These are phyloP conservation scores for Sciaenops ocellatus DNA, from an alignment of 2,797 vertebrate species.

Conservation along the genomic window DNA sequence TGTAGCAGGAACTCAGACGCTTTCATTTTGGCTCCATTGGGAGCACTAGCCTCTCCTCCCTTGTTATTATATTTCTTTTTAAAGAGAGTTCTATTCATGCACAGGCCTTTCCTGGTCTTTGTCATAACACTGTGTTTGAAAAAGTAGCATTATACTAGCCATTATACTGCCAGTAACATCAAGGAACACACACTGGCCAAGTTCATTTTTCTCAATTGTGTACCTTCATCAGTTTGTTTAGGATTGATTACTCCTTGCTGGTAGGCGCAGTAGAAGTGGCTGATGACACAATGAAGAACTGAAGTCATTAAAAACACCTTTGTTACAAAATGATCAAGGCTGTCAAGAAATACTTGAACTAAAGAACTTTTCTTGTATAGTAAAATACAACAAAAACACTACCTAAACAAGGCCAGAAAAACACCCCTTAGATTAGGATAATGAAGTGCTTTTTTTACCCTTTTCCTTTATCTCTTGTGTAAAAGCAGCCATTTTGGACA, in stretches of 20 bases:
- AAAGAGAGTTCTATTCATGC: constrained; percentile 49
- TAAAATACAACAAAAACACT: background rate
- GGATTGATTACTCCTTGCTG: background rate
- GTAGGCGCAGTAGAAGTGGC: background rate
- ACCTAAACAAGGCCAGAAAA: background rate
- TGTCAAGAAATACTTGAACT: background rate
- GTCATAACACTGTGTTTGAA: constrained; percentile 20
- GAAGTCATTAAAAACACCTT: background rate
- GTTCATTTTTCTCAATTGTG: constrained; percentile 1
- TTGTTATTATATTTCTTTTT: constrained; percentile 31
- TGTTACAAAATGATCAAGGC: background rate
- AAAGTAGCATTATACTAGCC: background rate
- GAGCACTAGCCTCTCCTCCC: constrained; percentile 32
- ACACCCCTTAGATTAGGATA: background rate
- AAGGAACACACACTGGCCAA: background rate
- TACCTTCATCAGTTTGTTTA: constrained; percentile 8
- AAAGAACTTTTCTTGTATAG: background rate
- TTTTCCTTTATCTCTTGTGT: background rate
- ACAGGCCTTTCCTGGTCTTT: constrained; percentile 24
- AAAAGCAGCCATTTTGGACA: background rate
- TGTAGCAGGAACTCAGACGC: constrained; percentile 28
- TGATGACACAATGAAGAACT: background rate
- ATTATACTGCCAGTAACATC: constrained; percentile 10
- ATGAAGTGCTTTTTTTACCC: background rate
- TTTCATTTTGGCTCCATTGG: constrained; percentile 48